Evolutionary conservation across 1,140 invertebrate species (phyloP).

Genomic region (Pseudomyrmex pallidus): DNA sequence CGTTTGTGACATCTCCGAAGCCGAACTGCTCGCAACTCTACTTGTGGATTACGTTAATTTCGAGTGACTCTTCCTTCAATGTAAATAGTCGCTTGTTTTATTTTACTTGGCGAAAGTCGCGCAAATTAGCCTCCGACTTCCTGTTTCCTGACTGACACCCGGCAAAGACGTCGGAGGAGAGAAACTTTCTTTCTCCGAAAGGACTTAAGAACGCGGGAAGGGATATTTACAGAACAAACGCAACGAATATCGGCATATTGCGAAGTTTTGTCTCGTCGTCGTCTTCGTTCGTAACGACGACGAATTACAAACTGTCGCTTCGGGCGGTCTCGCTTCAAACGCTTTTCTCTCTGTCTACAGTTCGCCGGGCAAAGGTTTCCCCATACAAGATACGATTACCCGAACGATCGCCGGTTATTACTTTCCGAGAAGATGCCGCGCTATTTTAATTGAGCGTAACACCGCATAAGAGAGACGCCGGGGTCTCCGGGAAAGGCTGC

Average conservation of each 20-base stretch:
- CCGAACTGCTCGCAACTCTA: background rate
- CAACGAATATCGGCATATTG: background rate
- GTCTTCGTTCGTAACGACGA: background rate
- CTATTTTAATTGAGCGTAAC: slow-evolving; percentile 78
- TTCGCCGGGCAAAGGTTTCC: slow-evolving; percentile 27
- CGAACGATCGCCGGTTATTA: slow-evolving; percentile 62
- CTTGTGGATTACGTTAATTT: background rate
- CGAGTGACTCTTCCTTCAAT: background rate
- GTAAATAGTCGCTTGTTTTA: background rate
- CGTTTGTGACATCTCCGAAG: background rate
- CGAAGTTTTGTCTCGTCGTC: slow-evolving; percentile 20
- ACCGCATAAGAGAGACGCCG: slow-evolving; percentile 41
- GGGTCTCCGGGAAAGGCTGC: slow-evolving; percentile 65
- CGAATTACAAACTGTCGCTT: slow-evolving; percentile 39
- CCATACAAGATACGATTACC: slow-evolving; percentile 51
- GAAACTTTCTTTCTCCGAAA: background rate
- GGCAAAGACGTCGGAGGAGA: background rate
- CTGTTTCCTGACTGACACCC: background rate
- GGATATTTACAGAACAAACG: slow-evolving; percentile 22
- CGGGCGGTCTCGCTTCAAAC: background rate
- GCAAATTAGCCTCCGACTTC: slow-evolving; percentile 1
- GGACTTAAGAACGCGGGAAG: background rate
- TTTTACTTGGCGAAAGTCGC: background rate
- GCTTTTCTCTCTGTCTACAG: slow-evolving; percentile 20
- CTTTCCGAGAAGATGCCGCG: slow-evolving; percentile 68